These are phyloP conservation scores for Ectropis crepuscularia DNA, from an alignment of 2,888 invertebrate genomes.

Conservation along the genomic window DNA sequence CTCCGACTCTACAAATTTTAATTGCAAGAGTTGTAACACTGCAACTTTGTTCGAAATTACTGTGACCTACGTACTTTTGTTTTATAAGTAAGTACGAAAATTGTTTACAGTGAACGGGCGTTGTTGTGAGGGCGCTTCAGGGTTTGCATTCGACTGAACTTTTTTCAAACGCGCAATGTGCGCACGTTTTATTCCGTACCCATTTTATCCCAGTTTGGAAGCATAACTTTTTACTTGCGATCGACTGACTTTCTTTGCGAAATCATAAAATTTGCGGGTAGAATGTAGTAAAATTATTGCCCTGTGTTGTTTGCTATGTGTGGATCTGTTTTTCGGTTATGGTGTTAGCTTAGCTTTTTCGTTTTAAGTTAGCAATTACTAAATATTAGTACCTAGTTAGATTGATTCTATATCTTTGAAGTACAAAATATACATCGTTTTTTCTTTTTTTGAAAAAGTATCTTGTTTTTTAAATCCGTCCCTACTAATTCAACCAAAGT, in stretches of 20 bases:
- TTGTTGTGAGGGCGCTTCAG: slow-evolving; percentile 38
- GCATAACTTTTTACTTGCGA: slow-evolving; percentile 41
- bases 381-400: too few species aligned
- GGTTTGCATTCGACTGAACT: slow-evolving; percentile 44
- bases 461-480: neutral
- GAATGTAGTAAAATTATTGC: neutral
- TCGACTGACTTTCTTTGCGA: slow-evolving; percentile 11
- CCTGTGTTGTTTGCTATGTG: too few species aligned
- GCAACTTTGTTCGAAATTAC: slow-evolving; percentile 57
- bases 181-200: slow-evolving; percentile 38
- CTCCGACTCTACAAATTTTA: slow-evolving; percentile 73
- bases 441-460: neutral
- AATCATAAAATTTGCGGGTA: slow-evolving; percentile 1
- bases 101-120: slow-evolving; percentile 34
- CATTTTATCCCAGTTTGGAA: slow-evolving; percentile 47
- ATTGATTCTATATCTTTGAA: too few species aligned
- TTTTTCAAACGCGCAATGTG: slow-evolving; percentile 36
- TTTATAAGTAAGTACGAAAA: slow-evolving; percentile 49
- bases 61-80: slow-evolving; percentile 50
- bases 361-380: too few species aligned
- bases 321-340: neutral
- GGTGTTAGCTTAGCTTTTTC: too few species aligned
- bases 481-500: too few species aligned
- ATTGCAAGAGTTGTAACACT: slow-evolving; percentile 69
- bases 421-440: too few species aligned